phyloP scores from a whole-genome alignment of 1,140 invertebrate genomes.

The Drosophila biarmipes region DNA sequence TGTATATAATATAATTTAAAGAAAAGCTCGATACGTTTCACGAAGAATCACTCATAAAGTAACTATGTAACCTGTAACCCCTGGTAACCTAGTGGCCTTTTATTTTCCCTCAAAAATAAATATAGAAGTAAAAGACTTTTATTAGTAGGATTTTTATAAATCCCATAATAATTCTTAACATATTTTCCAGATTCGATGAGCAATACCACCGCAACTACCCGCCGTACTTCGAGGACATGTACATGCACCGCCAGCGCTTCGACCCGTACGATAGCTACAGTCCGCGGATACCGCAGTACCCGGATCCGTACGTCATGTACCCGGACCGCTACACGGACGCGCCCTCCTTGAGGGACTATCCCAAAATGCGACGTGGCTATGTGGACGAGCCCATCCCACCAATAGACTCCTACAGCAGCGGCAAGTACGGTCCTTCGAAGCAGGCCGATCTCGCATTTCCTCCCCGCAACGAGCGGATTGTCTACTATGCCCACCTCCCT shows the following conservation, averaged over 20 bases:
- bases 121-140: no score
- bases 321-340: slow-evolving; percentile 78
- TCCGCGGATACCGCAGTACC: slow-evolving; percentile 73
- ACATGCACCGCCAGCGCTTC: slow-evolving; percentile 70
- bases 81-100: no score
- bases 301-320: slow-evolving; percentile 79
- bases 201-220: slow-evolving; percentile 79
- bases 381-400: slow-evolving; percentile 40
- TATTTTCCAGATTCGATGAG: slow-evolving; percentile 66
- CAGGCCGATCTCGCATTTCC: slow-evolving; percentile 41
- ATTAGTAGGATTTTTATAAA: no score
- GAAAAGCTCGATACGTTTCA: no score
- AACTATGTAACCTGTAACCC: no score
- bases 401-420: slow-evolving; percentile 45
- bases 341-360: slow-evolving; percentile 60
- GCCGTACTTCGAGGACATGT: slow-evolving; percentile 79
- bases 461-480: slow-evolving; percentile 75
- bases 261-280: slow-evolving; percentile 83
- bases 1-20: no score
- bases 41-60: no score
- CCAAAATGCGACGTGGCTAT: slow-evolving; percentile 64
- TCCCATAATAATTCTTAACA: no score
- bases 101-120: no score
- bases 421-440: slow-evolving; percentile 59
- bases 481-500: slow-evolving; percentile 85